Evolutionary conservation across 1,140 invertebrate species (phyloP), one percentile per base, ranked within the genome.

Genomic region (Drosophila repleta): DNA sequence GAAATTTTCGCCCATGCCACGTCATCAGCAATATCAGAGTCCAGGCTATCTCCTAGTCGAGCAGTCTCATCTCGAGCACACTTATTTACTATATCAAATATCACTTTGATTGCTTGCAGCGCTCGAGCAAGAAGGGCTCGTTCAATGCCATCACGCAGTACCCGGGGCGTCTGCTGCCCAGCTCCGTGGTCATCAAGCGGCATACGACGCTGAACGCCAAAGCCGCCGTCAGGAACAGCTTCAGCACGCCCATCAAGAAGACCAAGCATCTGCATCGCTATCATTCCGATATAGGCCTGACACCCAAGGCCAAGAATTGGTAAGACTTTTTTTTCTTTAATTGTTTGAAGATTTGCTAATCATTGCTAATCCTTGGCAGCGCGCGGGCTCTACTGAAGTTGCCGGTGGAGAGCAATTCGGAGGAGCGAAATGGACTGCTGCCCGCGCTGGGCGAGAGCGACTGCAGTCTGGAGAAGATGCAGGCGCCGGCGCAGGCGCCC

Each of bases 271-370:
- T 57, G 11, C 48, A 66, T 37, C 56, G 68, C 6, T 53, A 75
- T 61, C 46, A 56, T 11, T 69, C 79, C 0, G 75, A 76, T 18
- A 65, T 81, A 13, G 72, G 63, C 15, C 24, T 67, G 11, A 74
- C 60, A 41, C 65, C 68, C 51, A 69, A 58, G 13, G 49, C 52
- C 55, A 65, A 53, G 10, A 11, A 39, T 18, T 43, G 55, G 70
- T 80, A 49, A 43, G 2, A 6, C 3, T 37, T 37, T 13, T 3
- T 13, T 13, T 37, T 10, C 13, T 37, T 10, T 11, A 37, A 37
- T 11, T 7, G 6, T n/a, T 4, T 1, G 39, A 0, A 15, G 10
- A 7, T 20, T 46, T 21, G 13, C 10, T 21, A n/a, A 24, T 0
- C n/a, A 21, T 21, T 15, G 26, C 10, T 18, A 8, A 6, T 49